Conservation (phyloP, 2,888 invertebrate genomes). For the Autographa gamma region DNA sequence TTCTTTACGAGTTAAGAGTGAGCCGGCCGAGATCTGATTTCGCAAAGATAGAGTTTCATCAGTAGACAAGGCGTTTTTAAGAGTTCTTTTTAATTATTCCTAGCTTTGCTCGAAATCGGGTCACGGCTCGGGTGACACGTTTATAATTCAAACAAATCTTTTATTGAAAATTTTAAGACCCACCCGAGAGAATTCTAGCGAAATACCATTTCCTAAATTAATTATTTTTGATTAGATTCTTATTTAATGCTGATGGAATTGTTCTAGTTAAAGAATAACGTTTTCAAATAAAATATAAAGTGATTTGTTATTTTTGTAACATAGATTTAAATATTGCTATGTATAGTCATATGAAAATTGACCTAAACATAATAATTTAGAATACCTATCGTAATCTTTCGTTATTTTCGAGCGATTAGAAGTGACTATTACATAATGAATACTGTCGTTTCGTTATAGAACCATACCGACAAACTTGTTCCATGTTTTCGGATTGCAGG, state of each 20-base stretch:
- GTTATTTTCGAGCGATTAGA: too few species aligned
- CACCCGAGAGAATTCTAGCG: constrained; percentile 37
- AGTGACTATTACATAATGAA: not conserved
- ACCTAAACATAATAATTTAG: too few species aligned
- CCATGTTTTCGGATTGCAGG: too few species aligned
- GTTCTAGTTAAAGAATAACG: not conserved
- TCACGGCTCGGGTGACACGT: constrained; percentile 70
- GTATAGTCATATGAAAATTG: too few species aligned
- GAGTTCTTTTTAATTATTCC: constrained; percentile 85
- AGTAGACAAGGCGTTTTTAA: constrained; percentile 79
- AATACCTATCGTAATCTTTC: too few species aligned
- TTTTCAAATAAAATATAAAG: not conserved
- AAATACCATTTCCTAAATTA: constrained; percentile 39
- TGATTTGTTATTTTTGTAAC: not conserved
- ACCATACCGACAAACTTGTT: too few species aligned
- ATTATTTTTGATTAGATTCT: constrained; percentile 51
- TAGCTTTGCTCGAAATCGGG: constrained; percentile 71
- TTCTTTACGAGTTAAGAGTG: constrained; percentile 69
- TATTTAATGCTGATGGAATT: constrained; percentile 8
- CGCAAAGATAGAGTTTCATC: constrained; percentile 85
- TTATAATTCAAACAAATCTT: constrained; percentile 60
- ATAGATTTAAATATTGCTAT: too few species aligned
- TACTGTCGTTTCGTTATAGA: not conserved
- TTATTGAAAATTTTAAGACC: constrained; percentile 59
- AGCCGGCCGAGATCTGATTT: constrained; percentile 80